phyloP scores from a whole-genome alignment of 2,797 vertebrate species.

The Nyctalus aviator region DNA sequence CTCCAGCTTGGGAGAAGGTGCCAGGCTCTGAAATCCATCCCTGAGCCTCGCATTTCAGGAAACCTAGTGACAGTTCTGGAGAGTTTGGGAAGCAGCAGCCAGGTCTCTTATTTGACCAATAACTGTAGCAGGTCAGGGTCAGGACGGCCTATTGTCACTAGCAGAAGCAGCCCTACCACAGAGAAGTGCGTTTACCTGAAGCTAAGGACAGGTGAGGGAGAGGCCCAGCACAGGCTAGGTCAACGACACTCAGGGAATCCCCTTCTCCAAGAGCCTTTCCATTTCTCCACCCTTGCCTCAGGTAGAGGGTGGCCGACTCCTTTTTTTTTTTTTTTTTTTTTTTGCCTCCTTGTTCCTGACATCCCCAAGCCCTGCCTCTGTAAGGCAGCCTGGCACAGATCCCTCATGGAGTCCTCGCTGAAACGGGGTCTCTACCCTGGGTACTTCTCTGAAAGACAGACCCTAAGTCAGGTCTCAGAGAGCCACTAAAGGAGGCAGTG shows the following conservation, averaged over 20 bases:
- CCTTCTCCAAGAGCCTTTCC: not conserved
- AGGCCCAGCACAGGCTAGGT: not conserved
- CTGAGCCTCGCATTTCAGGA: not conserved
- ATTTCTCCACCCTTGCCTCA: not conserved
- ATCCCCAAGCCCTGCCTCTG: not conserved
- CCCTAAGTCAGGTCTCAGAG: not conserved
- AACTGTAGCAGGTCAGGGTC: not conserved
- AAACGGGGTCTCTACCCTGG: not conserved
- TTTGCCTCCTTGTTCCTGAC: not conserved
- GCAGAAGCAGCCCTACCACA: not conserved
- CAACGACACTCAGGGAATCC: not conserved
- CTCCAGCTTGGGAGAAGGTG: not conserved
- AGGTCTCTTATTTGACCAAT: not conserved
- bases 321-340: not conserved
- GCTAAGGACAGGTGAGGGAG: not conserved
- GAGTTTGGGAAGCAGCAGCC: not conserved
- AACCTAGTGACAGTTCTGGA: not conserved
- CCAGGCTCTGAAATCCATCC: not conserved
- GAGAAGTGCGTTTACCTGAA: not conserved
- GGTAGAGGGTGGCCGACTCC: not conserved
- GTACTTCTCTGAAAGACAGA: not conserved
- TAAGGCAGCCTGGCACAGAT: not conserved
- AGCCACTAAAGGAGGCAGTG: not conserved
- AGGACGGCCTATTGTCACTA: not conserved
- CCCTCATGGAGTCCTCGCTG: not conserved